These are phyloP conservation scores for Euphydryas editha DNA, from an alignment of 2,888 invertebrate species.

Conservation along the genomic window DNA sequence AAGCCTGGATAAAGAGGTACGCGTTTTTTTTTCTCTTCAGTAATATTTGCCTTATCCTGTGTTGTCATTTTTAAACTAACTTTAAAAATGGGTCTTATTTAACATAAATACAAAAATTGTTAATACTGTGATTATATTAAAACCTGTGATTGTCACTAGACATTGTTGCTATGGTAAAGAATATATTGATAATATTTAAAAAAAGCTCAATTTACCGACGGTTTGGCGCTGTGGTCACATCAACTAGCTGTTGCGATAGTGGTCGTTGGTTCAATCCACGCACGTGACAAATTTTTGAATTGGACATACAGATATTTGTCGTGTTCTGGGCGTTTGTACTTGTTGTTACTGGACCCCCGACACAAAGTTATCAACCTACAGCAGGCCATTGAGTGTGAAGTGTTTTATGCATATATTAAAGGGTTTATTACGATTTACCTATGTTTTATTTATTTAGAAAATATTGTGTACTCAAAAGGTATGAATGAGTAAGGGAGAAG, in stretches of 20 bases:
- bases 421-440: too few species aligned
- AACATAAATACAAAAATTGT: not conserved
- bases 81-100: not conserved
- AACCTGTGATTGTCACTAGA: constrained; percentile 13
- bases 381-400: not conserved
- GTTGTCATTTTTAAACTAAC: constrained; percentile 41
- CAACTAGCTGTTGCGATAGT: too few species aligned
- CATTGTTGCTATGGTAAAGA: constrained; percentile 31
- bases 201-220: too few species aligned
- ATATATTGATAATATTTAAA: not conserved
- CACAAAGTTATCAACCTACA: too few species aligned
- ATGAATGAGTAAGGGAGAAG: not conserved
- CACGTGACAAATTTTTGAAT: not conserved
- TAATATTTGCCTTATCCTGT: constrained; percentile 33
- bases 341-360: too few species aligned
- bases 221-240: too few species aligned
- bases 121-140: not conserved
- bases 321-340: too few species aligned
- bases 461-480: not conserved
- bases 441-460: not conserved
- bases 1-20: constrained; percentile 74
- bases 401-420: too few species aligned
- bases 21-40: constrained; percentile 52
- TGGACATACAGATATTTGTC: not conserved
- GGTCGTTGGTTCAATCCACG: not conserved